phyloP scores from a whole-genome alignment of 2,888 invertebrate species.

The Ischnura elegans region DNA sequence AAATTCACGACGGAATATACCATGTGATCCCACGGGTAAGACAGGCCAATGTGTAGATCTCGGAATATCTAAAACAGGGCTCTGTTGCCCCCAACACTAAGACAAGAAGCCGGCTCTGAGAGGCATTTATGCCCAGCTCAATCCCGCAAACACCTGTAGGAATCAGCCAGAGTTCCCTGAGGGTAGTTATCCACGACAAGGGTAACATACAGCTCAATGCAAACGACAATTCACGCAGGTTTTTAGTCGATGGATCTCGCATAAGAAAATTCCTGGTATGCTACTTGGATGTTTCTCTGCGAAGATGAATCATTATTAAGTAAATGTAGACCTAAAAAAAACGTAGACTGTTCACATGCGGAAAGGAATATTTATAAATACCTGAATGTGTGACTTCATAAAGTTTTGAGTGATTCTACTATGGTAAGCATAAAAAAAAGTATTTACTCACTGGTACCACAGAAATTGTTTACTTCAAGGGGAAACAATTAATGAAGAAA shows the following conservation, averaged over 20 bases:
- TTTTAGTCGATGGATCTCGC: neutral
- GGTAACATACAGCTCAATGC: neutral
- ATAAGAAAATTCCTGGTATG: neutral
- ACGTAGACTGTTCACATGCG: no score
- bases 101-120: neutral
- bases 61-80: neutral
- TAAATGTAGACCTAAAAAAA: no score
- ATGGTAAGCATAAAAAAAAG: no score
- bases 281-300: no score
- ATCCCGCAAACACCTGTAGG: slow-evolving; percentile 5
- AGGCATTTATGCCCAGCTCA: neutral
- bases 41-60: neutral
- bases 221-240: neutral
- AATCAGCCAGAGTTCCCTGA: neutral
- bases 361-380: no score
- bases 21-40: neutral
- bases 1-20: no score
- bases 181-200: neutral
- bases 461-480: no score
- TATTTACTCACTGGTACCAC: no score
- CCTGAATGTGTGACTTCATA: no score
- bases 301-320: no score
- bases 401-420: no score
- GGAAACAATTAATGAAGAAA: no score
- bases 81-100: neutral